A percentile compares a stretch with the other conserved stretches of the same genome.
These are phyloP conservation scores for Sakesphorus luctuosus DNA, from an alignment of 2,113 vertebrate genomes.

Conservation along the genomic window DNA sequence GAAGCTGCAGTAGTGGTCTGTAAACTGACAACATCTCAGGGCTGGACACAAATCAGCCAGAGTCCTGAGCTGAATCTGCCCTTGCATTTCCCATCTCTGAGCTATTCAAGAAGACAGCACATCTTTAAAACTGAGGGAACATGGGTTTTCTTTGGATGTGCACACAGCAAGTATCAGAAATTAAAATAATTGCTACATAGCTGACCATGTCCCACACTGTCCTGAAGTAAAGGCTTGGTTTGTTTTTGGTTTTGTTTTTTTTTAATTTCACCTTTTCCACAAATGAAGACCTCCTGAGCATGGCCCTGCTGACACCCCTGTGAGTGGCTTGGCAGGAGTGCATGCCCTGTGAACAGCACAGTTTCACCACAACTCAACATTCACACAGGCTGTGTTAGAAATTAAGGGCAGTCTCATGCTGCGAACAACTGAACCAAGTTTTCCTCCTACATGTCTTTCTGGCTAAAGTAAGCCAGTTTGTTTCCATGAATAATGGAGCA, in stretches of 20 bases:
- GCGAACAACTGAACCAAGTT: not conserved
- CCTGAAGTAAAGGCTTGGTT: not conserved
- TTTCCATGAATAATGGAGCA: not conserved
- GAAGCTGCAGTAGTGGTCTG: not conserved
- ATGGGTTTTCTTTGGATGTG: not conserved
- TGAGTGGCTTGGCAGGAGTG: not conserved
- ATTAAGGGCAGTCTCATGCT: not conserved
- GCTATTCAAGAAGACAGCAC: not conserved
- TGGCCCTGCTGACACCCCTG: fast-evolving
- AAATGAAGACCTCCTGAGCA: not conserved
- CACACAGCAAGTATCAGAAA: not conserved
- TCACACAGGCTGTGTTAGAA: not conserved
- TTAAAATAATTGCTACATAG: not conserved
- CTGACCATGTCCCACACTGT: not conserved
- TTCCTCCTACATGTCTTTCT: not conserved
- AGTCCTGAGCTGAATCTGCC: not conserved
- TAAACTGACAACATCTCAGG: not conserved
- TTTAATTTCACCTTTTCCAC: not conserved
- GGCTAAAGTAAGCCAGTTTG: not conserved
- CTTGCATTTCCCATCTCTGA: not conserved
- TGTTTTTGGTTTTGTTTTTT: fast-evolving
- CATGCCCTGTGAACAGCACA: not conserved
- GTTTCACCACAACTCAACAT: not conserved
- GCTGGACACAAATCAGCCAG: not conserved
- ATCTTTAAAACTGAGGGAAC: not conserved